These are phyloP conservation scores for Scomber colias DNA, from an alignment of 2,113 vertebrate species.

Conservation along the genomic window DNA sequence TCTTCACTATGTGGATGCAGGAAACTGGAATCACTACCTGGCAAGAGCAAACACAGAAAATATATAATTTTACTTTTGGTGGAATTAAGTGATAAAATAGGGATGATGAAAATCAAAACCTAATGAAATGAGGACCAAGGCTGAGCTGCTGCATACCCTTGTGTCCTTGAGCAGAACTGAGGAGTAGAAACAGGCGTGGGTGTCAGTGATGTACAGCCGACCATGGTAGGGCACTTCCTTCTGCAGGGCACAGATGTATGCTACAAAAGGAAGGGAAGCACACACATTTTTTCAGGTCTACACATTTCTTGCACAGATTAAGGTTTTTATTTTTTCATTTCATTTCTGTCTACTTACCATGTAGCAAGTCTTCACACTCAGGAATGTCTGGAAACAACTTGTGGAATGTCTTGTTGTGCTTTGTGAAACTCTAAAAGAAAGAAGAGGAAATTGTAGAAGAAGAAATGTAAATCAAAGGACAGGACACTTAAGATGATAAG, in stretches of 20 bases:
- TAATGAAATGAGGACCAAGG: too few relatives aligned
- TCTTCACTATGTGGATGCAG: constrained; percentile 86
- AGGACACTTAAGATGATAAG: neutral
- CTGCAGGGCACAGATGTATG: constrained; percentile 90
- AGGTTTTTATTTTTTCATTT: neutral
- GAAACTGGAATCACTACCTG: constrained; percentile 86
- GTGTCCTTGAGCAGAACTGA: constrained; percentile 88
- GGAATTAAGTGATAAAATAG: too few relatives aligned
- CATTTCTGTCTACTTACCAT: constrained; percentile 74
- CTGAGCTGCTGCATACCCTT: constrained; percentile 79
- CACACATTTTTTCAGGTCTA: neutral
- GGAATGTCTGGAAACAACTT: constrained; percentile 87
- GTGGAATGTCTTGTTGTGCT: constrained; percentile 86
- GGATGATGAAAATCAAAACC: too few relatives aligned
- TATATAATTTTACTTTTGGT: neutral
- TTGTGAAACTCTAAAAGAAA: constrained; percentile 82
- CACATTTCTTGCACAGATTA: neutral
- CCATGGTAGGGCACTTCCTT: constrained; percentile 90
- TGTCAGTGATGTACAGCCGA: constrained; percentile 86
- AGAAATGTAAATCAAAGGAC: neutral
- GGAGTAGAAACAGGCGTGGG: constrained; percentile 88
- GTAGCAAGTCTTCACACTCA: constrained; percentile 82
- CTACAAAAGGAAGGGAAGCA: constrained; percentile 54
- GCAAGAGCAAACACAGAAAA: neutral
- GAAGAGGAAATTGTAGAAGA: neutral